These are phyloP conservation scores for Triops longicaudatus DNA, from an alignment of 1,140 invertebrate genomes.

Conservation along the genomic window DNA sequence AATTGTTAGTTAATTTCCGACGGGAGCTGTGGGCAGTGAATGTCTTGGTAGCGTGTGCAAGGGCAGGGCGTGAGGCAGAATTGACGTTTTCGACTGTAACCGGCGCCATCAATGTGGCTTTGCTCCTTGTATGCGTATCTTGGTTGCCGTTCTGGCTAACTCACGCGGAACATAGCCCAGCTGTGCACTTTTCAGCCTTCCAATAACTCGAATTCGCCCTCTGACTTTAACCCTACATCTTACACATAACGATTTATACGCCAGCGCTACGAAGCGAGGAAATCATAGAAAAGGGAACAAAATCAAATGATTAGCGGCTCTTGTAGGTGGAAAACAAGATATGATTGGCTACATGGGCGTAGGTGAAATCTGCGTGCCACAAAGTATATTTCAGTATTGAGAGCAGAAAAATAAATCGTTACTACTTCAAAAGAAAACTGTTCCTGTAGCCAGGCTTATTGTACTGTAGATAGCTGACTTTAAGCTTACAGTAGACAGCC, in stretches of 20 bases:
- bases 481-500: too few species aligned
- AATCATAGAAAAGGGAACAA: not conserved
- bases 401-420: too few species aligned
- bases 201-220: not conserved
- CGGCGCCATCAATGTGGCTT: not conserved
- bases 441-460: too few species aligned
- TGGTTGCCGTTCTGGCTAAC: not conserved
- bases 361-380: too few species aligned
- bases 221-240: not conserved
- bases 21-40: not conserved
- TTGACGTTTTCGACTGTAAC: not conserved
- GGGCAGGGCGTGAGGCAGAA: not conserved
- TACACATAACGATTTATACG: not conserved
- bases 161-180: not conserved
- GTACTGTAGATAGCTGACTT: too few species aligned
- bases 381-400: too few species aligned
- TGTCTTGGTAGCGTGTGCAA: not conserved
- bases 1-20: not conserved
- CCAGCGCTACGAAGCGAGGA: not conserved
- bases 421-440: too few species aligned
- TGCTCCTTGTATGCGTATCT: not conserved
- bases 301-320: not conserved
- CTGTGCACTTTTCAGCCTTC: slow-evolving; percentile 2
- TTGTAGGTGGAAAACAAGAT: not conserved
- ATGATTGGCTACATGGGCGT: not conserved